Percentiles rank a stretch among this genome's conserved stretches.
These are phyloP conservation scores for Schizopygopsis malacanthus DNA, from an alignment of 2,797 vertebrate species.

Conservation along the genomic window DNA sequence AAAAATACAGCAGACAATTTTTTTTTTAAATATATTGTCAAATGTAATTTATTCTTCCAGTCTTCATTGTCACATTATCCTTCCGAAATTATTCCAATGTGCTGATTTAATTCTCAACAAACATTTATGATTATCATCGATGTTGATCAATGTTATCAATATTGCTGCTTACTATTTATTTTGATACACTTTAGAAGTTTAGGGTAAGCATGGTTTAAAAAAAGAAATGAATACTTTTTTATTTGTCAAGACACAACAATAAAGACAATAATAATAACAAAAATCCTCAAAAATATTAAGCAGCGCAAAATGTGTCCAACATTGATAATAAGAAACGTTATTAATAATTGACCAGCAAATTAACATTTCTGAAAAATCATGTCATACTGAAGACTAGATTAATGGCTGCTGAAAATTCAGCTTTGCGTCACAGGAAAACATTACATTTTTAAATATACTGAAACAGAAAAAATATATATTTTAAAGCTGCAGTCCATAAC, in stretches of 20 bases:
- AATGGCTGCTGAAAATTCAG: too few relatives aligned
- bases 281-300: background rate
- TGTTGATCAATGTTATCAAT: background rate
- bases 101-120: background rate
- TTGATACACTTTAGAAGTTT: too few relatives aligned
- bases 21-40: background rate
- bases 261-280: too few relatives aligned
- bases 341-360: background rate
- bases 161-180: too few relatives aligned
- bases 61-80: background rate
- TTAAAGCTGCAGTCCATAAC: too few relatives aligned
- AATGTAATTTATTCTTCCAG: background rate
- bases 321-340: background rate
- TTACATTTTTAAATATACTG: background rate
- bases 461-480: background rate
- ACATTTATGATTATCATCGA: background rate
- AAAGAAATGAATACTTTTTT: too few relatives aligned
- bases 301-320: background rate
- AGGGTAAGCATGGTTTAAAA: too few relatives aligned
- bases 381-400: background rate
- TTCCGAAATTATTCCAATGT: background rate
- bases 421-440: background rate
- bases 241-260: too few relatives aligned
- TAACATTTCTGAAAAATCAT: background rate
- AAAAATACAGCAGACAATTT: background rate